These are phyloP conservation scores for Axis porcinus DNA, from an alignment of 2,113 vertebrate genomes.

Conservation along the genomic window DNA sequence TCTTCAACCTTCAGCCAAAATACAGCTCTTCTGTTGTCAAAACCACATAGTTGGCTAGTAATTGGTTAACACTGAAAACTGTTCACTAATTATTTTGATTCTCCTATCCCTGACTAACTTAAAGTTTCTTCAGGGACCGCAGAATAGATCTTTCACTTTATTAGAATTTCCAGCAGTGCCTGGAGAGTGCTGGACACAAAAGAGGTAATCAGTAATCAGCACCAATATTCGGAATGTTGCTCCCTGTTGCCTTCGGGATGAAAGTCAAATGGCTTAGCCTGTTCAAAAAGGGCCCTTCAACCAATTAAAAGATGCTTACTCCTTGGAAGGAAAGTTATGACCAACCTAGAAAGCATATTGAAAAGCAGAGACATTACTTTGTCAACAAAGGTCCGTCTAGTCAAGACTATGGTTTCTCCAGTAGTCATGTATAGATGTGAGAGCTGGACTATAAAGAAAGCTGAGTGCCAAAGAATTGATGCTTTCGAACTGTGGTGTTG, in stretches of 20 bases:
- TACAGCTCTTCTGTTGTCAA: neutral
- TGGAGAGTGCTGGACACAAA: neutral
- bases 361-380: neutral
- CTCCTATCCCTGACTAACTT: neutral
- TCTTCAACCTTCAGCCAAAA: neutral
- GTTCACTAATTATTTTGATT: neutral
- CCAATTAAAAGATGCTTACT: neutral
- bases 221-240: neutral
- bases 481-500: neutral
- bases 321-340: neutral
- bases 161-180: neutral
- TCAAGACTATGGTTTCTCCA: neutral
- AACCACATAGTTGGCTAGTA: neutral
- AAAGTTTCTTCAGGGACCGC: neutral
- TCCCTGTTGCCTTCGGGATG: neutral
- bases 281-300: neutral
- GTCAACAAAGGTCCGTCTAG: neutral
- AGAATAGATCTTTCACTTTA: neutral
- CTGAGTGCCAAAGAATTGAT: fast-evolving
- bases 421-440: neutral
- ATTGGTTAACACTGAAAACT: neutral
- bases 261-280: neutral
- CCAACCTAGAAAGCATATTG: neutral
- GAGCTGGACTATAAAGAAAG: neutral
- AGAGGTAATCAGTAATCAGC: neutral